Conservation (phyloP, 30 jellyfish, hydroid and myxozoan species). For the Turritopsis rubra region DNA sequence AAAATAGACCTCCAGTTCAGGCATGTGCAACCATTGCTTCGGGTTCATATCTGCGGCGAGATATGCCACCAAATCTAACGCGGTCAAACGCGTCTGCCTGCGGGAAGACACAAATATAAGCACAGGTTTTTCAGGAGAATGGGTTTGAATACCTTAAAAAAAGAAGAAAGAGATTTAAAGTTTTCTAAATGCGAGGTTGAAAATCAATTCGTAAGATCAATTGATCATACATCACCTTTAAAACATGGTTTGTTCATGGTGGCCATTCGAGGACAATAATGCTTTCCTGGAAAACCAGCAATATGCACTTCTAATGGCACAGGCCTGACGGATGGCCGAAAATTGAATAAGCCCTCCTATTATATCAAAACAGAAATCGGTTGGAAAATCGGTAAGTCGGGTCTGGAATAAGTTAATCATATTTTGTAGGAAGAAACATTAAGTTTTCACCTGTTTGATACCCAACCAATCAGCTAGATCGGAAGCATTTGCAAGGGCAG, state of each 20-base stretch:
- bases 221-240: constrained; percentile 41
- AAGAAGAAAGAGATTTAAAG: background rate
- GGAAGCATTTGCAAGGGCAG: constrained; percentile 98
- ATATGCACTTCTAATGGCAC: constrained; percentile 99
- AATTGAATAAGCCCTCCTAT: constrained; percentile 96
- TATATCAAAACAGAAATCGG: background rate
- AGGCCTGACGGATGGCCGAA: constrained; percentile 99
- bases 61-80: constrained; percentile 88
- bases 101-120: constrained; percentile 93
- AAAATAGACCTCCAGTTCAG: constrained; percentile 73
- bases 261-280: constrained; percentile 99
- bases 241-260: constrained; percentile 98
- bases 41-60: constrained; percentile 88
- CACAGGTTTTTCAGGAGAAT: constrained; percentile 97
- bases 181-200: background rate
- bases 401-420: too few relatives aligned
- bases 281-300: constrained; percentile 98
- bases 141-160: constrained; percentile 47
- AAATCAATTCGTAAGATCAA: background rate
- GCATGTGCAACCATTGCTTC: constrained; percentile 93
- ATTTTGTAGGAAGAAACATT: background rate
- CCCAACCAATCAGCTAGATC: constrained; percentile 99
- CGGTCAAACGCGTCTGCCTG: constrained; percentile 97
- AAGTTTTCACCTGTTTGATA: constrained; percentile 48
- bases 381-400: background rate